These are phyloP conservation scores for Craseonycteris thonglongyai DNA, from an alignment of 2,113 vertebrate genomes.

Conservation along the genomic window DNA sequence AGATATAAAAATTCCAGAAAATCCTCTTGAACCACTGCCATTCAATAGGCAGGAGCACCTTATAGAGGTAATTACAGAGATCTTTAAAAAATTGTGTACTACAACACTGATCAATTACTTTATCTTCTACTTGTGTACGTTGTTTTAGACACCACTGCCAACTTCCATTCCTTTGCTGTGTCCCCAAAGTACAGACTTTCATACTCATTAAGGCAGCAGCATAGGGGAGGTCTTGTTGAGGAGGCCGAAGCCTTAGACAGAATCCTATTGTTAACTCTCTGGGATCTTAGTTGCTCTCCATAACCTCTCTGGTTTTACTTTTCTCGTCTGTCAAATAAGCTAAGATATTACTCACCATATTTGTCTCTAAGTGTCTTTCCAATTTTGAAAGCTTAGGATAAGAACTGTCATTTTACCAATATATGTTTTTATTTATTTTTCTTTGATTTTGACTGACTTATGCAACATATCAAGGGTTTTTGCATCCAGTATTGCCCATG, in stretches of 20 bases:
- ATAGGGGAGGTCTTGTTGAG: neutral
- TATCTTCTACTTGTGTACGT: neutral
- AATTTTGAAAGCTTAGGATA: neutral
- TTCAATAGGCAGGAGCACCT: conserved; percentile 82
- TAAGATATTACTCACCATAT: neutral
- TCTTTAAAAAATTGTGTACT: neutral
- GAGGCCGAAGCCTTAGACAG: neutral
- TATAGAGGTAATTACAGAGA: conserved; percentile 79
- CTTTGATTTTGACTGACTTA: neutral
- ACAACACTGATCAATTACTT: neutral
- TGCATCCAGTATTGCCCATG: neutral
- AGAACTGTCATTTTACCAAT: neutral
- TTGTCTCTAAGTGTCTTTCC: neutral
- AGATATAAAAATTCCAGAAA: conserved; percentile 73
- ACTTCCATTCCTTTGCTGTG: neutral
- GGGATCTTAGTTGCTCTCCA: neutral
- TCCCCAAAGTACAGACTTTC: neutral
- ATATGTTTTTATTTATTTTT: neutral
- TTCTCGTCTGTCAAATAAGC: neutral
- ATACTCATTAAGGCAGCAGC: neutral
- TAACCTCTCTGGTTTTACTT: neutral
- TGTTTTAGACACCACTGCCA: neutral
- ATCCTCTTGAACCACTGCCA: conserved; percentile 77
- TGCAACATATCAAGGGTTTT: neutral
- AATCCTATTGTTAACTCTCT: neutral